Evolutionary conservation across 2,797 vertebrate species (phyloP).

Genomic region (Euthynnus affinis): DNA sequence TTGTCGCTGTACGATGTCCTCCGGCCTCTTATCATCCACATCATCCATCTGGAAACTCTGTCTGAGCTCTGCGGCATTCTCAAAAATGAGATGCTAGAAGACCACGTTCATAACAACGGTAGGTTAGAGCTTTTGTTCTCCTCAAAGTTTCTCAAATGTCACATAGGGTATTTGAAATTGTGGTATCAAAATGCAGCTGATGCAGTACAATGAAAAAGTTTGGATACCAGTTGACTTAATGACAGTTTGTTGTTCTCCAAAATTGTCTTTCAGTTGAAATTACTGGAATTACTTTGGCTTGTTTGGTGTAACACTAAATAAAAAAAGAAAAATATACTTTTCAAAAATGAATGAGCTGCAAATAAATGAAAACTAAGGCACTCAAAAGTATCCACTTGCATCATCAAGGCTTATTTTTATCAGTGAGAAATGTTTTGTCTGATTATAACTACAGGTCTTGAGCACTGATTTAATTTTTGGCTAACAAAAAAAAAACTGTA

Average conservation of each 20-base stretch:
- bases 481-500: background rate
- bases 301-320: background rate
- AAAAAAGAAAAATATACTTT: background rate
- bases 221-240: background rate
- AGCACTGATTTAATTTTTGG: background rate
- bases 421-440: background rate
- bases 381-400: background rate
- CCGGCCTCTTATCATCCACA: conserved; percentile 96
- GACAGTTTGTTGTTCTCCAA: background rate
- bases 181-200: background rate
- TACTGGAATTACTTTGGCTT: background rate
- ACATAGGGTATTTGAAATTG: background rate
- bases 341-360: background rate
- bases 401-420: background rate
- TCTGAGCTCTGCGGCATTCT: conserved; percentile 98
- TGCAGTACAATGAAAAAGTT: background rate
- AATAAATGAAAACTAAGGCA: background rate
- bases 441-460: background rate
- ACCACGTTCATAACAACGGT: conserved; percentile 98
- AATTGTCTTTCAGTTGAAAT: background rate
- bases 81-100: conserved; percentile 99
- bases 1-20: conserved; percentile 96
- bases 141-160: conserved; percentile 4
- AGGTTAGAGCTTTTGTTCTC: conserved; percentile 39
- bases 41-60: conserved; percentile 97